Evolutionary conservation across 2,797 vertebrate genomes (phyloP), one percentile per base, ranked within the genome.

Genomic region (Chaetophractus vellerosus): DNA sequence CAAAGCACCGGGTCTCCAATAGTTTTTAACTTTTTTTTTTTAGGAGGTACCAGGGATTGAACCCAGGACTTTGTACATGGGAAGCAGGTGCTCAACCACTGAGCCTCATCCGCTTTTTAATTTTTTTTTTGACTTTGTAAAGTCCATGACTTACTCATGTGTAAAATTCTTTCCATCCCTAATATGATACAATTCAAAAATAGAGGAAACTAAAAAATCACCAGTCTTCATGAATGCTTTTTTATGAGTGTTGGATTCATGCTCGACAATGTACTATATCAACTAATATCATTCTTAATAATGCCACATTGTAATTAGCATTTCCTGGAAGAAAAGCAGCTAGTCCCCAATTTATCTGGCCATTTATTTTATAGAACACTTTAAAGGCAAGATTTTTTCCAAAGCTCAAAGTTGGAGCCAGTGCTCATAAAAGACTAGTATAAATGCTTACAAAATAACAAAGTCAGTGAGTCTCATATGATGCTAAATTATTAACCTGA

Each of bases 401-500:
- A 93, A 36, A 69, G 90, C 41, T 96, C 38, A 95, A 79, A 83
- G 9, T 63, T 50, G 74, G 59, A 89, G 36, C 36, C 33, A 86
- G 14, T 50, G 12, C 28, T 94, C 38, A 48, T 41, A 88, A 87
- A 91, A 72, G 12, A 31, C 59, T 82, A 41, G 55, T 28, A 68
- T 50, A 64, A 76, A 41, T 36, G 8, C 12, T 9, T 59, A 84
- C 38, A 71, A 95, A 92, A 87, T 83, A 75, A 64, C 81, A 89
- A 95, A 82, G 24, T 23, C 15, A 55, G 50, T 50, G 78, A 74
- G 91, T 93, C 81, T 87, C 69, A 89, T 55, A 75, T 83, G n/a
- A 87, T 83, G 61, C 41, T 93, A 75, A 66, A 93, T 93, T 92
- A 96, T 84, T 80, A 90, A 87, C 16, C 95, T 96, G 78, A 75